Base-by-base conservation (phyloP, 2,888 invertebrate genomes). In the Isoperla grammatica region DNA sequence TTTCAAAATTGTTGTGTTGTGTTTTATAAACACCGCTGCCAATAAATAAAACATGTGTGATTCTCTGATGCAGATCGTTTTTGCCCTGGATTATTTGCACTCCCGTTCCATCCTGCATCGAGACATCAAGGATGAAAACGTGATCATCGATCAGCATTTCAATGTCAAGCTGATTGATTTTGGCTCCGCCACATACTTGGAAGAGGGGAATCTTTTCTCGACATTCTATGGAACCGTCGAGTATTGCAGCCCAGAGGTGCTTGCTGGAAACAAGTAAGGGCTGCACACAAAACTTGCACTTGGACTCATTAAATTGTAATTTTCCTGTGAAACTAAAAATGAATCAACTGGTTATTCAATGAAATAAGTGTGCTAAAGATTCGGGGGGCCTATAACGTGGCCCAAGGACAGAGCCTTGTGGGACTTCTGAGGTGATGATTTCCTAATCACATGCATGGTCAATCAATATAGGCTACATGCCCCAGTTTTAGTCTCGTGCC, bases 221-320 rank as follows among this genome's bases (percentile, higher is more conserved):
- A 86, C 85, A 0, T 88, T 88, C 74, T 87, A 86, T 66, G 88
- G 88, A 1, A 88, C 88, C 13, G 81, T 86, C 0, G 87, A 87
- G 72, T 88, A 87, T 70, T 87, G 87, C 71, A 84, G 85, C 68
- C 87, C 87, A 0, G 88, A 88, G 74, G 87, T 88, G 13, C 75
- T 88, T 13, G 79, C 81, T 57, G 87, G 86, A 40, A 82, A 85
- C 67, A 82, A 81, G 83, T 84, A 66, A 74, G 79, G 71, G 37
- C 19, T 57, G n/a, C n/a, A n/a, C n/a, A n/a, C n/a, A n/a, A n/a
- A n/a, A 4, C 46, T 43, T n/a, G 15, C 46, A 23, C 46, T 56
- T 23, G 13, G 15, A 1, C 46, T 40, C n/a, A 2, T 40, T n/a
- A n/a, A n/a, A n/a, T n/a, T n/a, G n/a, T n/a, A n/a, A n/a, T n/a